phyloP scores from a whole-genome alignment of 2,888 invertebrate species.

The Himalopsyche tibetana region DNA sequence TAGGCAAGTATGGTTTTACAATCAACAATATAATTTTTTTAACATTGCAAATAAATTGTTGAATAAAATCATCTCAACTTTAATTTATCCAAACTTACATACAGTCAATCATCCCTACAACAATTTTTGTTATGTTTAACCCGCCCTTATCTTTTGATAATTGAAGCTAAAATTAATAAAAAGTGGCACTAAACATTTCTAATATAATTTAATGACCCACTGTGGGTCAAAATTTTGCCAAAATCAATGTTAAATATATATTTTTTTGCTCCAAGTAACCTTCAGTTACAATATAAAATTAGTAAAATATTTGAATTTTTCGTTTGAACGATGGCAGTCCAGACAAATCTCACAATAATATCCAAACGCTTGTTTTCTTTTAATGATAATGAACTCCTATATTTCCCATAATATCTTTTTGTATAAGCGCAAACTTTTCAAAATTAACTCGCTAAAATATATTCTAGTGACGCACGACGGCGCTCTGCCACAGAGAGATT shows the following conservation, averaged over 20 bases:
- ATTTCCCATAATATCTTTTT: neutral
- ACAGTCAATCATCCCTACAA: conserved; percentile 4
- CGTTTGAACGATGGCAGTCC: neutral
- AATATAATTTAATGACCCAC: conserved; percentile 10
- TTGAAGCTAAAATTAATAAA: conserved; percentile 14
- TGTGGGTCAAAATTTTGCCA: neutral
- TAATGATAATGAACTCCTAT: neutral
- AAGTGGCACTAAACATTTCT: conserved; percentile 23
- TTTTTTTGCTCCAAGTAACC: neutral
- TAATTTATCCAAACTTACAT: neutral
- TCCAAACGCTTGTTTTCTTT: neutral
- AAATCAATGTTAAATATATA: neutral
- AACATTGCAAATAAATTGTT: conserved; percentile 16
- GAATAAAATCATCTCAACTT: conserved; percentile 25
- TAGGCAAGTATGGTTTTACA: conserved; percentile 26
- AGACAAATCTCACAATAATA: neutral
- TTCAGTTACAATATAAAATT: conserved; percentile 31
- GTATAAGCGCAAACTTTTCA: conserved; percentile 20
- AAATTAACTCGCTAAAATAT: conserved; percentile 34
- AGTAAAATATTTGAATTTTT: conserved; percentile 13
- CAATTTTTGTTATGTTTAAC: neutral
- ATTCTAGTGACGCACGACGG: neutral
- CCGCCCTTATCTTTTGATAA: neutral
- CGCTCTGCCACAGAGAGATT: conserved; percentile 18
- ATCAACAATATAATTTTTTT: conserved; percentile 13